Evolutionary conservation across 1,140 invertebrate species (phyloP), one percentile per base, ranked within the genome.

Genomic region (Drosophila pruinosa): DNA sequence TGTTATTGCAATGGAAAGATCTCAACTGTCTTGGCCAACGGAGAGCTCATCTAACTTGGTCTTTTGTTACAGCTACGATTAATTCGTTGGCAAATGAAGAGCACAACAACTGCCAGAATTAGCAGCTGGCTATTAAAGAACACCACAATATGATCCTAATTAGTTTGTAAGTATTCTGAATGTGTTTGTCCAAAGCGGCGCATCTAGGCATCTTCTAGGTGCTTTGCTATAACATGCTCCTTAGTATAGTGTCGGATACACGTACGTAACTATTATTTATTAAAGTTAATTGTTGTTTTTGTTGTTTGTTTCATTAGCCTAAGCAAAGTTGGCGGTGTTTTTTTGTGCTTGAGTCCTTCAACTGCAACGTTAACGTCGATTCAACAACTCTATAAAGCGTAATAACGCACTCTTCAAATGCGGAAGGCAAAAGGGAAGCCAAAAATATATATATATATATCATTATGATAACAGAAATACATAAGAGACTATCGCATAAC

Each of bases 271-370:
- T 47, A 47, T 47, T 47, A 47, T 21, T 47, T 47, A 47, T 58
- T 47, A 47, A 58, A 47, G 3, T 58, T 47, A 58, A 47, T 58
- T 58, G 54, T 57, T 57, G 21, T 22, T 31, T 38, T 39, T 26
- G 7, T 17, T 38, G n/a, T 39, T 14, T 43, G 38, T 43, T 17
- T 56, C 15, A 31, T 56, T 59, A 53, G 34, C 17, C 28, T 58
- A 58, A 57, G 53, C 43, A 72, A 54, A 61, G 54, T 64, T 75
- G 72, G 72, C 72, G 61, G 72, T 75, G 72, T 61, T 72, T 59
- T 54, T 58, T 47, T 47, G 45, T 68, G 64, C 36, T 68, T 57
- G 31, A 54, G n/a, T n/a, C n/a, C n/a, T n/a, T n/a, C n/a, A n/a
- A n/a, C n/a, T n/a, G n/a, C n/a, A n/a, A n/a, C n/a, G n/a, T n/a